Percentiles rank a stretch among this genome's conserved stretches.
Conservation (phyloP, 30 jellyfish, hydroid and myxozoan genomes). For the Aurelia aurita region DNA sequence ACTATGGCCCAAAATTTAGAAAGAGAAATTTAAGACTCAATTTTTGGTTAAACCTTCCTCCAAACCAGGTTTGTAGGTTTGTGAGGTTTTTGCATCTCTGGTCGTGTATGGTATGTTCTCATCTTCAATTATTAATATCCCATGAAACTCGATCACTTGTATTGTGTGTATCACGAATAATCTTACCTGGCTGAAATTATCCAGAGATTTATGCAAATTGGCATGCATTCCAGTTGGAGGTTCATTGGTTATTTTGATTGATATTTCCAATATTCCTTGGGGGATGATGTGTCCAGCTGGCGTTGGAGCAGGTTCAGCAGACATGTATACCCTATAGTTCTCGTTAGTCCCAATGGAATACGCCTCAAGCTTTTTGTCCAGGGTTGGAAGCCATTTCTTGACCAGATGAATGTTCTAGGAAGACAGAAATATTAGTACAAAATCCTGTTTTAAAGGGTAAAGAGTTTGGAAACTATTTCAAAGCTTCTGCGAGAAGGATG, state of each 20-base stretch:
- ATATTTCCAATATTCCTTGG: slow-evolving; percentile 96
- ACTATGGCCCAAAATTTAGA: too few relatives aligned
- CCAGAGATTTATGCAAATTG: slow-evolving; percentile 96
- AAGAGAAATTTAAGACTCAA: too few relatives aligned
- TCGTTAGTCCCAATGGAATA: slow-evolving; percentile 89
- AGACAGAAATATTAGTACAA: slow-evolving; percentile 1
- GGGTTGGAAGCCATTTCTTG: slow-evolving; percentile 97
- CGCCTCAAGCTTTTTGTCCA: slow-evolving; percentile 93
- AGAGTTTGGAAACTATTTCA: too few relatives aligned
- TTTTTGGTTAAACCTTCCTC: too few relatives aligned
- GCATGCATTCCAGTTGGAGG: slow-evolving; percentile 99
- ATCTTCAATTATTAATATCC: too few relatives aligned
- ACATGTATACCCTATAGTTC: slow-evolving; percentile 93
- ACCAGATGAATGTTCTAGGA: slow-evolving; percentile 94
- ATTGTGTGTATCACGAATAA: too few relatives aligned
- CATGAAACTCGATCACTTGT: too few relatives aligned
- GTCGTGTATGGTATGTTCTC: too few relatives aligned
- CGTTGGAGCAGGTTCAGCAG: slow-evolving; percentile 99
- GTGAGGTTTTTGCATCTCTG: too few relatives aligned
- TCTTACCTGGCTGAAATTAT: slow-evolving; percentile 94
- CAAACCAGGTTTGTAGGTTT: too few relatives aligned
- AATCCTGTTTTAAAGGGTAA: too few relatives aligned
- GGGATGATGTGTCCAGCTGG: slow-evolving; percentile 98
- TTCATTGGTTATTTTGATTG: slow-evolving; percentile 97
- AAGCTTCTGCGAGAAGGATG: too few relatives aligned